Conservation (phyloP, 2,888 invertebrate genomes). For the Xanthia icteritia region DNA sequence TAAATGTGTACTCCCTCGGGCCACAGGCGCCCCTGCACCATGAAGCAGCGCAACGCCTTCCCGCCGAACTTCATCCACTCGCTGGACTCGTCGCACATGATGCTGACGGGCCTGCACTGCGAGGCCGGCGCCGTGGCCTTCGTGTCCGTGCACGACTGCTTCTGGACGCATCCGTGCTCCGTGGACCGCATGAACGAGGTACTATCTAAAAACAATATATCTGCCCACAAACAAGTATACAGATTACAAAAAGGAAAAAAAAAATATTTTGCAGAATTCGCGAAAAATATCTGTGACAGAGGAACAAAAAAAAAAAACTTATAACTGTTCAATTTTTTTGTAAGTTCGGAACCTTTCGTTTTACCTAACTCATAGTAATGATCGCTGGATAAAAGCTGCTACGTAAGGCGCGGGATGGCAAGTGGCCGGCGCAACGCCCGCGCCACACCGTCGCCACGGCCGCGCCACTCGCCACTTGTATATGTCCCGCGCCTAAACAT, state of each 20-base stretch:
- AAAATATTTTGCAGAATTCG: not conserved
- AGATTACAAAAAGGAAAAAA: not conserved
- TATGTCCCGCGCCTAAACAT: too few relatives aligned
- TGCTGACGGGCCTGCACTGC: conserved; percentile 98
- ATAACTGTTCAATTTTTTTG: too few relatives aligned
- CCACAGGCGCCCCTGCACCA: conserved; percentile 93
- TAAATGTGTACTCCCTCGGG: accelerated
- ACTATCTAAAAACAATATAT: not conserved
- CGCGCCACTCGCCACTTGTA: too few relatives aligned
- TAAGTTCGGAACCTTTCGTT: not conserved
- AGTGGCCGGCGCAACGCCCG: too few relatives aligned
- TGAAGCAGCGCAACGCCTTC: conserved; percentile 99
- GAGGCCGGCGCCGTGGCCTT: conserved; percentile 96
- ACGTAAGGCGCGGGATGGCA: too few relatives aligned
- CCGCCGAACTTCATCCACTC: conserved; percentile 99
- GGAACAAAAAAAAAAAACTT: too few relatives aligned
- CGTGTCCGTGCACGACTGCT: conserved; percentile 99
- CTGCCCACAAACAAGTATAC: not conserved
- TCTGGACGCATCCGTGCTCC: conserved; percentile 98
- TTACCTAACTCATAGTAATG: not conserved
- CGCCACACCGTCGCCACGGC: too few relatives aligned
- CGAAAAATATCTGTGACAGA: not conserved
- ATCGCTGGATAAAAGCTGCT: not conserved
- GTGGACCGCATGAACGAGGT: conserved; percentile 90
- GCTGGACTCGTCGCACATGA: conserved; percentile 99